A percentile compares a stretch with the other conserved stretches of the same genome.
phyloP scores from a whole-genome alignment of 2,113 vertebrate species.

The Crypturellus undulatus region DNA sequence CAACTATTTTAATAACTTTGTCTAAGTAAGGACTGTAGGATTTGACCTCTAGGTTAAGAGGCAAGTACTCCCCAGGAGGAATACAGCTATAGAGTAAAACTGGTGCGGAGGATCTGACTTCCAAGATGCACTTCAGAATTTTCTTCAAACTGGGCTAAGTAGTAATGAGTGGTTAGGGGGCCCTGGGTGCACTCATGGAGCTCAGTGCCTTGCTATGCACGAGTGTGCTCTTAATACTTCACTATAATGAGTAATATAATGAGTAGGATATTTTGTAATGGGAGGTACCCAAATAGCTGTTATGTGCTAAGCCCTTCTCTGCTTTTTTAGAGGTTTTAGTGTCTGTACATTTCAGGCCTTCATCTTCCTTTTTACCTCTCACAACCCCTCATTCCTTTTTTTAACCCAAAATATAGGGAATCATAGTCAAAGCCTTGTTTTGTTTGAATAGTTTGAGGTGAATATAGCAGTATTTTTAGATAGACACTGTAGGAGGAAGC shows the following conservation, averaged over 20 bases:
- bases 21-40: background rate
- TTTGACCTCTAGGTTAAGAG: background rate
- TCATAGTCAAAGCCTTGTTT: background rate
- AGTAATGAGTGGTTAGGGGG: background rate
- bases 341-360: background rate
- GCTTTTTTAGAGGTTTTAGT: accelerated
- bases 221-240: background rate
- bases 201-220: background rate
- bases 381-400: background rate
- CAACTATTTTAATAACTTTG: background rate
- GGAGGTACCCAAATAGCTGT: background rate
- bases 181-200: background rate
- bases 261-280: background rate
- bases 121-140: background rate
- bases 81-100: background rate
- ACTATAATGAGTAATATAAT: background rate
- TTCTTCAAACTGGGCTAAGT: background rate
- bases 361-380: background rate
- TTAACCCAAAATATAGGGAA: background rate
- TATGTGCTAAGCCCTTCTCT: background rate
- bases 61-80: background rate
- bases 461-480: background rate
- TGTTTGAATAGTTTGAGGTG: background rate
- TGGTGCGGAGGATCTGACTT: background rate
- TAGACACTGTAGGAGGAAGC: background rate